A percentile compares a stretch with the other conserved stretches of the same genome.
Conservation (phyloP, 2,797 vertebrate genomes). For the Jordanella pulchra region DNA sequence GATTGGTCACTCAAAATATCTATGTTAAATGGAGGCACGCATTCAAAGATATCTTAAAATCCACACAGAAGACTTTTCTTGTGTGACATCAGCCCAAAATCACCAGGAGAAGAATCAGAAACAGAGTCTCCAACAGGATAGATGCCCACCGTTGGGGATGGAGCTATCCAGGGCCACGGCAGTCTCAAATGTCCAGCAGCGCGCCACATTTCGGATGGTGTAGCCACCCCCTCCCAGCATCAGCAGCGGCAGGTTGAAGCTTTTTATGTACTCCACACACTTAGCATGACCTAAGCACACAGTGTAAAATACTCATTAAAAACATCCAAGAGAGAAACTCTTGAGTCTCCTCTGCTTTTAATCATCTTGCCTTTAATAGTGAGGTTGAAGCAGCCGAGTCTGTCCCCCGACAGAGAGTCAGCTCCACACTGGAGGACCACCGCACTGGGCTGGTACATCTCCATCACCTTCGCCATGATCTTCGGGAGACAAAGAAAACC, state of each 20-base stretch:
- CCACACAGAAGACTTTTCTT: background rate
- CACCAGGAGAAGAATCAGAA: background rate
- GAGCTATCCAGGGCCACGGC: constrained; percentile 93
- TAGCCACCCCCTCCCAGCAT: constrained; percentile 98
- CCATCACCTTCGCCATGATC: constrained; percentile 99
- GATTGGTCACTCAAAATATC: background rate
- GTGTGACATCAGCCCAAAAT: no score
- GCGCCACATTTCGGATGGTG: constrained; percentile 95
- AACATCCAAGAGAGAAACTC: accelerated
- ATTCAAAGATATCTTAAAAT: background rate
- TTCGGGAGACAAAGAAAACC: constrained; percentile 55
- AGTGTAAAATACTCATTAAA: background rate
- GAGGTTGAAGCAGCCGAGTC: constrained; percentile 96
- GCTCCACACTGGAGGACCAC: constrained; percentile 97
- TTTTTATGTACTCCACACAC: constrained; percentile 98
- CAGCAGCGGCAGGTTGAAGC: constrained; percentile 95
- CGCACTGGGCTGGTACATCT: constrained; percentile 98
- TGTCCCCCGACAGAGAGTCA: constrained; percentile 94
- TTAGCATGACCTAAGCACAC: constrained; percentile 89
- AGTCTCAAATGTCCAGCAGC: constrained; percentile 97
- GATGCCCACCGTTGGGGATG: constrained; percentile 86
- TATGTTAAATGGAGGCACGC: background rate
- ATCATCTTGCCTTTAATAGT: constrained; percentile 91
- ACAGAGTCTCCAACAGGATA: background rate
- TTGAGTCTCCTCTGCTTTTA: background rate